A percentile compares a stretch with the other conserved stretches of the same genome.
phyloP scores from a whole-genome alignment of 2,888 invertebrate genomes.

The Eupsilia transversa region DNA sequence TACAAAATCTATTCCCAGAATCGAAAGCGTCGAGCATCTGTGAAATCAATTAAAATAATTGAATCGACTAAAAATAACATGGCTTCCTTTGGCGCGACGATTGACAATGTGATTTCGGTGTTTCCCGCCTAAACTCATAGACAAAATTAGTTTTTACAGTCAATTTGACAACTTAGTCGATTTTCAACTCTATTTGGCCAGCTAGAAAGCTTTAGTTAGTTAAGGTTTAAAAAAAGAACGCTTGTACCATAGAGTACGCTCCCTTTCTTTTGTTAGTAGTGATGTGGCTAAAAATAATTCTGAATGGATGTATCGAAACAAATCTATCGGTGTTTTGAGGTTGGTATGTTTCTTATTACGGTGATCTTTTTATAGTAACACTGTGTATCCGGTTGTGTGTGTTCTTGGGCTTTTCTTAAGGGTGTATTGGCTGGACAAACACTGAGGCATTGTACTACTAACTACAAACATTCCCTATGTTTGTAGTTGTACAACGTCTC shows the following conservation, averaged over 20 bases:
- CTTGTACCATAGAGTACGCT: constrained; percentile 56
- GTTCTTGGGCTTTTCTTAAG: constrained; percentile 8
- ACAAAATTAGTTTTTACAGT: constrained; percentile 58
- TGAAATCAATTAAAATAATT: constrained; percentile 89
- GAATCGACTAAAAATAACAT: constrained; percentile 86
- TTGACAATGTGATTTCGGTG: constrained; percentile 83
- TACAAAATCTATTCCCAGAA: constrained; percentile 69
- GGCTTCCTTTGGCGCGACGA: constrained; percentile 82
- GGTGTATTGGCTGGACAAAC: constrained; percentile 18
- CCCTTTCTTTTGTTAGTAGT: constrained; percentile 82
- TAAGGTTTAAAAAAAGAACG: constrained; percentile 27
- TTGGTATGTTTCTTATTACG: constrained; percentile 71
- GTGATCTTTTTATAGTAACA: constrained; percentile 68
- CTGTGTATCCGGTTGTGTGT: constrained; percentile 66
- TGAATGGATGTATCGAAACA: constrained; percentile 78
- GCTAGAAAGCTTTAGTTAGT: constrained; percentile 40
- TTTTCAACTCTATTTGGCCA: constrained; percentile 56
- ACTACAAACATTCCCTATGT: too few relatives aligned
- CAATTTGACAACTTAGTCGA: constrained; percentile 40
- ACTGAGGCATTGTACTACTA: too few relatives aligned
- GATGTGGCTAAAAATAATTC: constrained; percentile 82
- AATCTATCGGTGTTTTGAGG: constrained; percentile 73
- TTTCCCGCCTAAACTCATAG: constrained; percentile 77
- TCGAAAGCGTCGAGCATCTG: constrained; percentile 76
- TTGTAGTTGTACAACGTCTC: background rate